Conservation (phyloP, 2,113 vertebrate species). For the Gadus chalcogrammus region DNA sequence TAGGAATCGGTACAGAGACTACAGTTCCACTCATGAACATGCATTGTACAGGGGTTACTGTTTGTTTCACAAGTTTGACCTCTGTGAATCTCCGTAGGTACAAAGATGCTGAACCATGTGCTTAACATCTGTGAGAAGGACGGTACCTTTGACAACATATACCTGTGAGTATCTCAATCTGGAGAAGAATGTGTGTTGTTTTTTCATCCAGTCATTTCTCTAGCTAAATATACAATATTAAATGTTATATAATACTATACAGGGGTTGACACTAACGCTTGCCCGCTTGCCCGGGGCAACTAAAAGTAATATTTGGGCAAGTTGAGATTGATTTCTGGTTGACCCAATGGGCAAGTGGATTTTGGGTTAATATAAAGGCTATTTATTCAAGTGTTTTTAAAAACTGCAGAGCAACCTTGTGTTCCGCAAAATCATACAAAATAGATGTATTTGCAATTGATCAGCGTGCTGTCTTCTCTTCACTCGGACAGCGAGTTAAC, state of each 20-base stretch:
- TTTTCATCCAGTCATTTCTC: background rate
- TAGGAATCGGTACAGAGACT: conserved; percentile 89
- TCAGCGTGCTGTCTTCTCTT: too few species aligned
- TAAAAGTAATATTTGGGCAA: too few species aligned
- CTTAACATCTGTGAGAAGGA: conserved; percentile 99
- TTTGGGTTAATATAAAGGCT: too few species aligned
- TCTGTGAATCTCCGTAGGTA: conserved; percentile 75
- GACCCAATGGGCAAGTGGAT: too few species aligned
- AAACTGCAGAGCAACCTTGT: too few species aligned
- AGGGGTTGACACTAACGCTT: background rate
- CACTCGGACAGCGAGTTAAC: too few species aligned
- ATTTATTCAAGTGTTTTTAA: too few species aligned
- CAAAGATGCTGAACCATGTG: conserved; percentile 99
- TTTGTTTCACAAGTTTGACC: background rate
- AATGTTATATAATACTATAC: background rate
- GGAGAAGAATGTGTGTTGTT: background rate
- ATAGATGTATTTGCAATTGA: too few species aligned
- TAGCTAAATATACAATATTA: background rate
- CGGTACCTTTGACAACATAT: conserved; percentile 99
- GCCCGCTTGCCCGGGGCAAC: too few species aligned
- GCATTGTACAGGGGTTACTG: background rate
- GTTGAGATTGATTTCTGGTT: too few species aligned
- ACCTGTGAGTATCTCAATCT: conserved; percentile 86
- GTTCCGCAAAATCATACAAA: too few species aligned
- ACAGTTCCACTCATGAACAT: background rate